phyloP scores from a whole-genome alignment of 1,140 invertebrate species.

The Sitophilus oryzae region DNA sequence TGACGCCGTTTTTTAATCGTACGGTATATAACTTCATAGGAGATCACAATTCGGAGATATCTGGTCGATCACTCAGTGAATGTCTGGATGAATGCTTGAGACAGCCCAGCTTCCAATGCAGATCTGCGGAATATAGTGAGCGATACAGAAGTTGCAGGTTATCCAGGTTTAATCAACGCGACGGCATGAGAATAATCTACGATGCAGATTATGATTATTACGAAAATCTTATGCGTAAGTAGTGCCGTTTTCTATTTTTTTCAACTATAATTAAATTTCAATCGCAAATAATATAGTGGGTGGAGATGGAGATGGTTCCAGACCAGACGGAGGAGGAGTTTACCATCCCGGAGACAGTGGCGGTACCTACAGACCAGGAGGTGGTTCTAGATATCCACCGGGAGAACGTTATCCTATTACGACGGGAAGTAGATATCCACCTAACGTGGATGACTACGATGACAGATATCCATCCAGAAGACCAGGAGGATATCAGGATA shows the following conservation, averaged over 20 bases:
- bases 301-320: slow-evolving; percentile 29
- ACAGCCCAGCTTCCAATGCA: slow-evolving; percentile 81
- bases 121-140: slow-evolving; percentile 82
- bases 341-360: slow-evolving; percentile 27
- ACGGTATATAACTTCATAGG: slow-evolving; percentile 1
- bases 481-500: slow-evolving; percentile 32
- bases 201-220: slow-evolving; percentile 89
- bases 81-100: slow-evolving; percentile 83
- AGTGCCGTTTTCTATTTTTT: too few species aligned
- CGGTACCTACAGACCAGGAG: slow-evolving; percentile 32
- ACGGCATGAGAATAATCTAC: slow-evolving; percentile 81
- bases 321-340: slow-evolving; percentile 27
- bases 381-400: slow-evolving; percentile 23
- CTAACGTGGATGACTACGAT: slow-evolving; percentile 31
- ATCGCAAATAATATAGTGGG: slow-evolving; percentile 28
- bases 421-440: slow-evolving; percentile 11
- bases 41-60: slow-evolving; percentile 85
- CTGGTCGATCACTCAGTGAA: slow-evolving; percentile 76
- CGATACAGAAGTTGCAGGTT: slow-evolving; percentile 75
- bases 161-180: slow-evolving; percentile 78
- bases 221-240: slow-evolving; percentile 85
- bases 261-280: slow-evolving; percentile 2
- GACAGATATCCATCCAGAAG: slow-evolving; percentile 44
- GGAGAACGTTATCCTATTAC: slow-evolving; percentile 18
- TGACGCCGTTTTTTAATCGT: neutral